Percentiles rank a stretch among this genome's conserved stretches.
Evolutionary conservation across 2,113 vertebrate genomes (phyloP).

Genomic region (Phalacrocorax aristotelis): DNA sequence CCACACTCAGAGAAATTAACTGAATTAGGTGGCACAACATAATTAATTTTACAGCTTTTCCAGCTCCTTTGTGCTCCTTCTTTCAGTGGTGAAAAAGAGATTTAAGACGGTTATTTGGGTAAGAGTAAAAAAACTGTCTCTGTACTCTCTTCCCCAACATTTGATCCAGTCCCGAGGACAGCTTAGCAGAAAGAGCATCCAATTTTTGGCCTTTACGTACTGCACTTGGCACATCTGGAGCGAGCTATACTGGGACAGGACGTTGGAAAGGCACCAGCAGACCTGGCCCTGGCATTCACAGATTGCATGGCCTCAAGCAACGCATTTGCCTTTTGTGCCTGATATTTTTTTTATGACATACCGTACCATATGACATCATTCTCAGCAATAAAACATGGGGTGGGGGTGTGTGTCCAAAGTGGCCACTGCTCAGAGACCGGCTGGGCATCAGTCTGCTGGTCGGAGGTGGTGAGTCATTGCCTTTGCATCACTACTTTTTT

Average conservation of each 20-base stretch:
- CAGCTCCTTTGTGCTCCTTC: not conserved
- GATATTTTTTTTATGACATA: not conserved
- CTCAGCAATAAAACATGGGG: not conserved
- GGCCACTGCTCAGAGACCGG: accelerated
- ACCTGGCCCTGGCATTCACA: not conserved
- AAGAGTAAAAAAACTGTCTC: not conserved
- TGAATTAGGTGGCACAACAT: not conserved
- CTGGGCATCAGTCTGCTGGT: not conserved
- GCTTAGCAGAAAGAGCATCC: not conserved
- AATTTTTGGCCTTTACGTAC: not conserved
- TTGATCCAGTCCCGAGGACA: not conserved
- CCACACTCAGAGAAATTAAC: not conserved
- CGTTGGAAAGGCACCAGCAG: not conserved
- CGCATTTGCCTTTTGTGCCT: not conserved
- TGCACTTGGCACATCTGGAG: not conserved
- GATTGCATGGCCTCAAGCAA: not conserved
- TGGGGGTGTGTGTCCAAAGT: accelerated
- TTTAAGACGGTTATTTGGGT: not conserved
- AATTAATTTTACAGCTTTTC: not conserved
- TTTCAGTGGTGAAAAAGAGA: not conserved
- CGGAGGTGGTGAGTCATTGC: not conserved
- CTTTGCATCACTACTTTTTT: not conserved
- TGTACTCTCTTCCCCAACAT: not conserved
- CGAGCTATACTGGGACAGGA: not conserved
- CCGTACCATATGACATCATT: not conserved